Evolutionary conservation across 2,888 invertebrate genomes (phyloP), one percentile per base, ranked within the genome.

Genomic region (Rotaria macrura): DNA sequence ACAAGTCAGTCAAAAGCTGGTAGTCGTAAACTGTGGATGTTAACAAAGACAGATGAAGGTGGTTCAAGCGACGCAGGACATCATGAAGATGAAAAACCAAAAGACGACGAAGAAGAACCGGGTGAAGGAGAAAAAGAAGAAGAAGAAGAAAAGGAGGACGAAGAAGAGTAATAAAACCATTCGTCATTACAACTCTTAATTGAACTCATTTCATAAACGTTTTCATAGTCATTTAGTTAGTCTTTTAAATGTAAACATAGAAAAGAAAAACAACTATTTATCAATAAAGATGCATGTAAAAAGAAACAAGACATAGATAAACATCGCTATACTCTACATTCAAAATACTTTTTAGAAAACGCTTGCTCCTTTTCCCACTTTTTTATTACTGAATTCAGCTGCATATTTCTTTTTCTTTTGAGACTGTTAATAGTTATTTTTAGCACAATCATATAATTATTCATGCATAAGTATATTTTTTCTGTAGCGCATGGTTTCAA

Each of bases 21-120:
- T 79, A n/a, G 79, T 79, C 40, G 79, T 43, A 43, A 79, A 79
- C 9, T 79, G 12, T 79, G 79, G 79, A 79, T 79, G 43, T 43
- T 79, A n/a, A 79, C 79, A 40, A 79, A 79, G n/a, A 79, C 79
- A n/a, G 43, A 2, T 12, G 79, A 79, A 79, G 79, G 79, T 40
- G 43, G 79, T 43, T n/a, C 79, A 5, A 65, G 38, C 38, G 12
- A n/a, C 2, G n/a, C 55, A 29, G 10, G n/a, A n/a, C 1, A 29
- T 2, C 55, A 17, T 10, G 12, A 1, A 6, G 34, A 7, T 29
- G 14, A 29, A 17, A 7, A 34, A 17, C 20, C 7, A 14, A 12
- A 38, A 17, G 65, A 20, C 0, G 34, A 65, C 1, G 29, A 65
- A 65, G 34, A 65, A 43, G 38, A 25, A 43, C 14, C 1, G n/a